These are phyloP conservation scores for Meteorus colon DNA, from an alignment of 2,888 invertebrate genomes.

Conservation along the genomic window DNA sequence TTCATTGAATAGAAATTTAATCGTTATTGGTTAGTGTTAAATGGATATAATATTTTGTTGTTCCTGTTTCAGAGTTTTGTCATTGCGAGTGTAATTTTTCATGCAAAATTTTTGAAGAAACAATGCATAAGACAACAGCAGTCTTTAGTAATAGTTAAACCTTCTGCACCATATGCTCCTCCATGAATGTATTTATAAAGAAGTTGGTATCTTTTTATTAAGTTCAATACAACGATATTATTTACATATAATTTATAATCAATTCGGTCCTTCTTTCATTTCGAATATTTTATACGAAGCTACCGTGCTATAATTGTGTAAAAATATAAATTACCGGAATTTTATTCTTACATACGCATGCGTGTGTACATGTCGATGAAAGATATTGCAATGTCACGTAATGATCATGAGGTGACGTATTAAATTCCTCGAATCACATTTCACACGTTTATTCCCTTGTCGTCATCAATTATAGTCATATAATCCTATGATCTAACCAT, in stretches of 20 bases:
- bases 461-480: not conserved
- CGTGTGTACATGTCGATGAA: not conserved
- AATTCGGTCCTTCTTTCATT: too few relatives aligned
- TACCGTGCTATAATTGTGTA: too few relatives aligned
- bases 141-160: not conserved
- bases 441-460: not conserved
- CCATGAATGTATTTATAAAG: not conserved
- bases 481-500: not conserved
- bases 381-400: not conserved
- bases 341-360: not conserved
- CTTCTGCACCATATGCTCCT: slow-evolving; percentile 8
- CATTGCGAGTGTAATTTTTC: slow-evolving; percentile 77
- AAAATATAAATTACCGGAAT: not conserved
- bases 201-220: not conserved
- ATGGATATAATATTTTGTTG: slow-evolving; percentile 18
- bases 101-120: slow-evolving; percentile 75
- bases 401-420: not conserved
- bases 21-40: too few relatives aligned
- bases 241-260: not conserved
- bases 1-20: slow-evolving; percentile 24
- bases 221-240: not conserved
- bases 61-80: slow-evolving; percentile 74
- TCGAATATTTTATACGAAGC: too few relatives aligned
- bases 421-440: not conserved
- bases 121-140: not conserved